Percentiles rank a stretch among this genome's conserved stretches.
Evolutionary conservation across 1,140 invertebrate genomes (phyloP).

Genomic region (Atta cephalotes): DNA sequence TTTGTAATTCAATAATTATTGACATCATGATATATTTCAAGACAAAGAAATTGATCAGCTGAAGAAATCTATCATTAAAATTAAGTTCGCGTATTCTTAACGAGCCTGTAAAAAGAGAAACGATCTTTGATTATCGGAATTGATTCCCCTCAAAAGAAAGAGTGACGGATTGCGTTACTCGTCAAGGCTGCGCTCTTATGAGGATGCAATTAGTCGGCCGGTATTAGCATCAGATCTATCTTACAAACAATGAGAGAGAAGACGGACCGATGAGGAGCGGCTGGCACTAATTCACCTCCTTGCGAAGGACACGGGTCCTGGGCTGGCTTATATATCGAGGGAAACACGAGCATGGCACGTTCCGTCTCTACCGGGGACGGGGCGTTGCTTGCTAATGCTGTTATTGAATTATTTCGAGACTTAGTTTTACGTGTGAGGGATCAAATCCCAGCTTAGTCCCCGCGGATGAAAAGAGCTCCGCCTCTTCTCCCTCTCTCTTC

Average conservation of each 20-base stretch:
- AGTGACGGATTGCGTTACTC: conserved; percentile 33
- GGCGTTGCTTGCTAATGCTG: conserved; percentile 78
- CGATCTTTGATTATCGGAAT: conserved; percentile 33
- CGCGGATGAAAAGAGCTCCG: conserved; percentile 79
- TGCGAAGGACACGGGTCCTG: conserved; percentile 62
- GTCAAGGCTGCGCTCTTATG: conserved; percentile 60
- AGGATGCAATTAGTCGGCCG: conserved; percentile 76
- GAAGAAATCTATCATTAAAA: conserved; percentile 19
- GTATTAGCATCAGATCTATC: conserved; percentile 81
- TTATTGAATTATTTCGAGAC: conserved; percentile 85
- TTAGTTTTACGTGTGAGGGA: conserved; percentile 81
- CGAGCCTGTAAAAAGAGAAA: not conserved
- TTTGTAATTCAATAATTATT: not conserved
- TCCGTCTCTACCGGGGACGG: conserved; percentile 47
- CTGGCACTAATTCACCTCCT: conserved; percentile 72
- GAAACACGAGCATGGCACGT: conserved; percentile 49
- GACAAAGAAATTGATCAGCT: not conserved
- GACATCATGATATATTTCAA: not conserved
- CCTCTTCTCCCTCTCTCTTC: conserved; percentile 35
- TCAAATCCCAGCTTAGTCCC: conserved; percentile 77
- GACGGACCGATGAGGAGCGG: conserved; percentile 64
- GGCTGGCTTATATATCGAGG: conserved; percentile 39
- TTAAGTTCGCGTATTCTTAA: conserved; percentile 2
- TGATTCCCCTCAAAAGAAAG: conserved; percentile 17
- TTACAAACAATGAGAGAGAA: conserved; percentile 65